Base-by-base conservation (phyloP, 2,797 vertebrate species). In the Arctocebus calabarensis region DNA sequence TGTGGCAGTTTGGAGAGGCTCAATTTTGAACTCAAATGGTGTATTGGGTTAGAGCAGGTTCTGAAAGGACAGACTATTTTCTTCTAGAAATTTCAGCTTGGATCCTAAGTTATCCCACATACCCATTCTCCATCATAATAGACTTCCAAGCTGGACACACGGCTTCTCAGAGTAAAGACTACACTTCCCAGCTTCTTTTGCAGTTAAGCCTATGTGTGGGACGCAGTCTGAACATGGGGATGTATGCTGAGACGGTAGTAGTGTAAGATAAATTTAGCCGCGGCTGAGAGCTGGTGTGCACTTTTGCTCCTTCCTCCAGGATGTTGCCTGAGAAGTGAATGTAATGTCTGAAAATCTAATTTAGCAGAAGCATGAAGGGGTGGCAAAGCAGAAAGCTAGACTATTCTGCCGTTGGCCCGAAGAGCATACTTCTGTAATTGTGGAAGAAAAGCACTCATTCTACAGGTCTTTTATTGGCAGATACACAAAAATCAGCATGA, bases 371-470 rank as follows among this genome's bases (percentile, higher is more conserved):
- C 20, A 70, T 3, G 13, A 83, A 62, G n/a, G 11, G 45, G 37
- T 27, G 20, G 22, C 48, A 57, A 29, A 87, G 14, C 13, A 55
- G 20, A 78, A 59, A 70, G 52, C 43, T 43, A 62, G 37, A 52
- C 7, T 57, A 7, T 48, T 68, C 22, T 75, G 23, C 40, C 16
- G 25, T 27, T 14, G 57, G 52, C 45, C 45, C 16, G 23, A 3
- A 93, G 62, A 83, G 10, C 52, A 77, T n/a, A 20, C 37, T 90
- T 90, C 57, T 85, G 43, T 90, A 23, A 84, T 55, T 90, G 37
- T 90, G 83, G 29, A 93, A 86, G 32, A 74, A 74, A 61, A 68
- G 5, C 10, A 71, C 4, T 57, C 13, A 55, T 75, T 90, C 87
- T 70, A 7, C 66, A 92, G 84, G 32, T 84, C 37, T 17, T 81